These are phyloP conservation scores for Crotalus tigris DNA, from an alignment of 2,113 vertebrate genomes.

Conservation along the genomic window DNA sequence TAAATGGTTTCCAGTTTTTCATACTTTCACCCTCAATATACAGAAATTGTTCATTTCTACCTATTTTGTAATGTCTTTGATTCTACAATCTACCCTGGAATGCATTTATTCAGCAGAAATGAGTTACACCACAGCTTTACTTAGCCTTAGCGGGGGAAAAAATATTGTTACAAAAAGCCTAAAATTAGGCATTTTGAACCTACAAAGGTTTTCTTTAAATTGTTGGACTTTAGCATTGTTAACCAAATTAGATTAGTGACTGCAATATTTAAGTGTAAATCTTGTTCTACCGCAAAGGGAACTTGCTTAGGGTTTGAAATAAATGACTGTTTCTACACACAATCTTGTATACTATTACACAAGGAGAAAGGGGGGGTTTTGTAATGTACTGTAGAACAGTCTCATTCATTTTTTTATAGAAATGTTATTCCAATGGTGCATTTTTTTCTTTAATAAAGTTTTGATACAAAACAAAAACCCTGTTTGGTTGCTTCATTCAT, in stretches of 20 bases:
- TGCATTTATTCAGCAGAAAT: slow-evolving; percentile 59
- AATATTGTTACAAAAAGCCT: slow-evolving; percentile 63
- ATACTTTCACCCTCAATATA: background rate
- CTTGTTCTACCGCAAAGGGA: slow-evolving; percentile 76
- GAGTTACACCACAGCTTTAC: slow-evolving; percentile 72
- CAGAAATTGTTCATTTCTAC: background rate
- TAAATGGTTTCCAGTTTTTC: background rate
- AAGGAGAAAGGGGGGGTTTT: slow-evolving; percentile 77
- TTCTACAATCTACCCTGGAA: slow-evolving; percentile 52
- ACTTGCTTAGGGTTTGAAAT: slow-evolving; percentile 72
- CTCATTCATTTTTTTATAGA: slow-evolving; percentile 93
- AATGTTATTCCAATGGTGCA: slow-evolving; percentile 92
- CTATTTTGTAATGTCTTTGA: slow-evolving; percentile 58
- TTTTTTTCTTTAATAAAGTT: slow-evolving; percentile 96
- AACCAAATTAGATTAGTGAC: slow-evolving; percentile 88
- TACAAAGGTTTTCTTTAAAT: slow-evolving; percentile 75
- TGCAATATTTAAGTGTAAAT: slow-evolving; percentile 85
- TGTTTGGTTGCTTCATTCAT: background rate
- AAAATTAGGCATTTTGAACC: slow-evolving; percentile 64
- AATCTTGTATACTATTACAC: slow-evolving; percentile 86
- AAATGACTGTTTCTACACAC: slow-evolving; percentile 85
- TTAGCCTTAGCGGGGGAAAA: slow-evolving; percentile 61
- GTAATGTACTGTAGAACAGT: slow-evolving; percentile 94
- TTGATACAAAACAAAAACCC: slow-evolving; percentile 82
- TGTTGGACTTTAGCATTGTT: slow-evolving; percentile 79